A percentile compares a stretch with the other conserved stretches of the same genome.
Conservation (phyloP, 2,888 invertebrate species). For the Troilus luridus region DNA sequence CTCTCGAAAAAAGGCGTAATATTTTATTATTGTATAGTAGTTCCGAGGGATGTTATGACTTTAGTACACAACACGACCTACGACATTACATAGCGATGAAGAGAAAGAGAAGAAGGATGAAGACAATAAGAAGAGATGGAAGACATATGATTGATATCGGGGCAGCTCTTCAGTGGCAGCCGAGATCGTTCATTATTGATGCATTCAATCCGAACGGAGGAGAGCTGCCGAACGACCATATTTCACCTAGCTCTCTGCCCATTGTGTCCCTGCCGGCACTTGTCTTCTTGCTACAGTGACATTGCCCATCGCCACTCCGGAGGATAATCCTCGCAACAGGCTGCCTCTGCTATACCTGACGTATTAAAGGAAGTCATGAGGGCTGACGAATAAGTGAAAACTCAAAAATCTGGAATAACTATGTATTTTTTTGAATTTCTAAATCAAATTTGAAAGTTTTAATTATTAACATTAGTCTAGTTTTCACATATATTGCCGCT, state of each 20-base stretch:
- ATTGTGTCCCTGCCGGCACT: background rate
- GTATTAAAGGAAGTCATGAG: too few species aligned
- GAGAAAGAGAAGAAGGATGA: background rate
- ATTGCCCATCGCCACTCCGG: background rate
- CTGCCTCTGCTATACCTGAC: background rate
- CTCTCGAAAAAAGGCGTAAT: too few species aligned
- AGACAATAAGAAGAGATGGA: conserved; percentile 1
- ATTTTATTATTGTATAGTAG: too few species aligned
- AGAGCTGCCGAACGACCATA: background rate
- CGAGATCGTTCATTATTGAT: background rate
- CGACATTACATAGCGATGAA: background rate
- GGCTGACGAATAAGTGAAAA: too few species aligned
- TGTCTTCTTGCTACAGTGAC: background rate
- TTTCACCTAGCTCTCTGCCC: background rate
- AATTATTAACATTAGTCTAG: too few species aligned
- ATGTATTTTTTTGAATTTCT: too few species aligned
- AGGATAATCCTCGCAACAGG: background rate
- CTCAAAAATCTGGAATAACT: too few species aligned
- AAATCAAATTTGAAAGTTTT: too few species aligned
- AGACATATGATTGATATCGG: background rate
- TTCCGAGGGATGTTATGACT: background rate
- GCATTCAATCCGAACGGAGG: background rate
- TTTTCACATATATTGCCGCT: too few species aligned
- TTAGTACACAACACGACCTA: background rate
- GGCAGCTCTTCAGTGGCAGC: background rate